Evolutionary conservation across 2,113 vertebrate genomes (phyloP), one percentile per base, ranked within the genome.

Genomic region (Varanus komodoensis): DNA sequence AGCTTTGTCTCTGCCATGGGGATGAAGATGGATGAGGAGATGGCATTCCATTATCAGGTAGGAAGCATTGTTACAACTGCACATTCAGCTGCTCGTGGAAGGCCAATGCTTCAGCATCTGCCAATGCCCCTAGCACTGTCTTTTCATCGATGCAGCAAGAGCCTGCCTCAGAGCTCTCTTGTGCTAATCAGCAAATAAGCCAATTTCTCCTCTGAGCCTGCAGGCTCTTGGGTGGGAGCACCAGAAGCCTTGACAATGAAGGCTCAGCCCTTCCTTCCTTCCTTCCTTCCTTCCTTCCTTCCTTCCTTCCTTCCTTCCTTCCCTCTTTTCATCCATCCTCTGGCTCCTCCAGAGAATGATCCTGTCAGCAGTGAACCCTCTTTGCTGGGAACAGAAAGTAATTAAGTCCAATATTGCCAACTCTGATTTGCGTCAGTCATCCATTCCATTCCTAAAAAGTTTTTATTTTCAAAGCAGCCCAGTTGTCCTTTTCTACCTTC

Each of bases 401-500:
- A 75, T 21, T 29, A 90, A 67, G 3, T 8, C 64, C 32, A 3
- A 0, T 0, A 0, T 0, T 1, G 74, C 32, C 82, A 32, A 89
- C 48, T 3, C 69, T 81, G 44, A 6, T 4, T 15, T 1, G 25
- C 0, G 0, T 23, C 90, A 86, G 73, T 57, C 57, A 69, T 54
- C 83, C 86, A 19, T 8, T 0, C n/a, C 64, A 32, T 44, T 82
- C 74, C 74, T 68, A 69, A n/a, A 78, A 38, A 2, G 0, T 0
- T 11, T 0, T 0, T 25, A 0, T 44, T 52, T 77, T 27, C 17
- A 7, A 87, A 84, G 4, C 0, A 0, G 52, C 12, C 84, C 5
- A 4, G 1, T 54, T 50, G 19, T 79, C 61, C 75, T 82, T 83
- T 61, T 0, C 0, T 15, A 27, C 57, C n/a, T 0, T 0, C 68